Evolutionary conservation across 2,888 invertebrate species (phyloP).

Genomic region (Drosophila fungiperda): DNA sequence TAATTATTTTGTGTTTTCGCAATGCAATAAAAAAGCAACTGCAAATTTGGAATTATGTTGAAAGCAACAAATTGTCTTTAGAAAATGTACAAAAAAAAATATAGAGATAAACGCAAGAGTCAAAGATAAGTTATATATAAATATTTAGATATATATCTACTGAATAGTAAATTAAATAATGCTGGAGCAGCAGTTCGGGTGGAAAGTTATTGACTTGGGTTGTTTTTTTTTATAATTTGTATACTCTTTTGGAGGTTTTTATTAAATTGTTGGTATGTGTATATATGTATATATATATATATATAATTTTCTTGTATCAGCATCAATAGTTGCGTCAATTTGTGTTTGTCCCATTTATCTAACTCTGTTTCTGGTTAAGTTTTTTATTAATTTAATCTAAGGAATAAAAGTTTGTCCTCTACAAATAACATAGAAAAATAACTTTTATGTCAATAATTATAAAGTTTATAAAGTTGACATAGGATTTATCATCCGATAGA

Average conservation of each 20-base stretch:
- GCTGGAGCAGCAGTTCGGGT: conserved; percentile 45
- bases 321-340: too few species aligned
- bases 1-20: conserved; percentile 22
- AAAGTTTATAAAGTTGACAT: accelerated
- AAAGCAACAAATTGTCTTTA: conserved; percentile 58
- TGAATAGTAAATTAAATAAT: conserved; percentile 18
- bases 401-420: neutral
- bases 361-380: neutral
- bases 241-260: neutral
- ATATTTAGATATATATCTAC: neutral
- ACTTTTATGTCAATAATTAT: neutral
- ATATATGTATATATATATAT: neutral
- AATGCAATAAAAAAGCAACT: conserved; percentile 14
- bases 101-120: conserved; percentile 7
- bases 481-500: neutral
- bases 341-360: too few species aligned
- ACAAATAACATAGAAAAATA: neutral
- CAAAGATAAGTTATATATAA: conserved; percentile 1
- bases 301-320: neutral
- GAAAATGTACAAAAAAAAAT: conserved; percentile 25
- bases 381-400: neutral
- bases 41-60: conserved; percentile 44
- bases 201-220: conserved; percentile 39
- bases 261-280: neutral
- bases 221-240: neutral